Conservation (phyloP, 2,888 invertebrate genomes). For the Eupithecia subumbrata region DNA sequence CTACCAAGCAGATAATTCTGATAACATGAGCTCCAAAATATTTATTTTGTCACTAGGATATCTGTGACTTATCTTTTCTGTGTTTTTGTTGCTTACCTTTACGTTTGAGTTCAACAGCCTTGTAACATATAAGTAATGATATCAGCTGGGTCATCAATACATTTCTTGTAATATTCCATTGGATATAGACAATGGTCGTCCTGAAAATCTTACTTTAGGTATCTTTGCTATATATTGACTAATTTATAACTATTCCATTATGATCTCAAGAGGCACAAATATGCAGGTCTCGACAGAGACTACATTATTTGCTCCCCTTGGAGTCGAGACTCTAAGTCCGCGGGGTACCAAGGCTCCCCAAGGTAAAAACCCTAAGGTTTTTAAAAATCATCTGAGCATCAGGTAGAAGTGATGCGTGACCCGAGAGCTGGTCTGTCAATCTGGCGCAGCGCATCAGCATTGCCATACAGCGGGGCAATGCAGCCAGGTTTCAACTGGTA, state of each 20-base stretch:
- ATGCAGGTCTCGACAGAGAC: no score
- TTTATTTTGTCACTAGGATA: constrained; percentile 23
- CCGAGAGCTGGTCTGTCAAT: no score
- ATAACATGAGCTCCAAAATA: constrained; percentile 16
- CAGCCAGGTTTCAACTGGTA: no score
- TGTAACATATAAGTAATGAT: neutral
- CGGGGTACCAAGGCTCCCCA: no score
- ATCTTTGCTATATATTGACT: neutral
- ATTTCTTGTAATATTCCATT: neutral
- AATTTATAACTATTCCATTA: neutral
- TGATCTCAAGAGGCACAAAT: no score
- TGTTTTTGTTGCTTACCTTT: constrained; percentile 15
- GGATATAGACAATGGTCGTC: neutral
- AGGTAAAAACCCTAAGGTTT: no score
- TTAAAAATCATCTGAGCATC: no score
- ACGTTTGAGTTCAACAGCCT: neutral
- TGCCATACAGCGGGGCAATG: no score
- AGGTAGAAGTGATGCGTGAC: no score
- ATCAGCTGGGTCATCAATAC: neutral
- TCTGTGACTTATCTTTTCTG: constrained; percentile 2
- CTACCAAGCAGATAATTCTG: constrained; percentile 7
- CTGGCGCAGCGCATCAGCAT: no score
- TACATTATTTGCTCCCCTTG: no score
- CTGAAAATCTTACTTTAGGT: neutral
- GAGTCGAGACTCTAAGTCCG: no score